phyloP scores from a whole-genome alignment of 2,888 invertebrate species.

The Diplazon laetatorius region DNA sequence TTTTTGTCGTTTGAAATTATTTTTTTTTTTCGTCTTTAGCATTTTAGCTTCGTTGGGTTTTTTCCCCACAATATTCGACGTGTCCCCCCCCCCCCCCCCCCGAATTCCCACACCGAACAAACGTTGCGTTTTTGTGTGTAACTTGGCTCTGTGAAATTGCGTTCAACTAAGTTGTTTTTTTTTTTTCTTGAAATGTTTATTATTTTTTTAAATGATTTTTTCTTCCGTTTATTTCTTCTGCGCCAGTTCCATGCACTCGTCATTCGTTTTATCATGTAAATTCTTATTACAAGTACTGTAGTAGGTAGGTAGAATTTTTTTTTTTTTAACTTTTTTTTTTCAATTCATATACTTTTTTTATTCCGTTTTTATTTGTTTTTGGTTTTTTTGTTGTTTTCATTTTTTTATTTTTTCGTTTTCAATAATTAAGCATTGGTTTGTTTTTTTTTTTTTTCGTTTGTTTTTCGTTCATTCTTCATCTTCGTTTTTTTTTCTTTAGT shows the following conservation, averaged over 20 bases:
- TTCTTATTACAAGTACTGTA: constrained; percentile 77
- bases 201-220: too few species aligned
- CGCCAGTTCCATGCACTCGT: constrained; percentile 50
- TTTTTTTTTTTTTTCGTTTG: constrained; percentile 70
- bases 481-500: constrained; percentile 79
- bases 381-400: constrained; percentile 67
- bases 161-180: constrained; percentile 83
- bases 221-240: constrained; percentile 57
- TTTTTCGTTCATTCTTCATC: constrained; percentile 66
- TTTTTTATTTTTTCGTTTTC: constrained; percentile 80
- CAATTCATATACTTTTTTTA: constrained; percentile 70
- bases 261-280: constrained; percentile 69
- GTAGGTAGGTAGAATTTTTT: constrained; percentile 70
- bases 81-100: too few species aligned
- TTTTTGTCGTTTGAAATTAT: constrained; percentile 40
- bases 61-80: too few species aligned
- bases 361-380: constrained; percentile 66
- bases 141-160: constrained; percentile 66
- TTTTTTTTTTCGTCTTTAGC: constrained; percentile 28
- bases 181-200: too few species aligned
- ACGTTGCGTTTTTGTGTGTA: constrained; percentile 46
- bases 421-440: too few species aligned
- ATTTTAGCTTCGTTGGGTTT: too few species aligned
- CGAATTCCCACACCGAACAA: constrained; percentile 51
- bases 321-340: constrained; percentile 71